A percentile compares a stretch with the other conserved stretches of the same genome.
Evolutionary conservation across 2,113 vertebrate species (phyloP).

Genomic region (Engystomops pustulosus): DNA sequence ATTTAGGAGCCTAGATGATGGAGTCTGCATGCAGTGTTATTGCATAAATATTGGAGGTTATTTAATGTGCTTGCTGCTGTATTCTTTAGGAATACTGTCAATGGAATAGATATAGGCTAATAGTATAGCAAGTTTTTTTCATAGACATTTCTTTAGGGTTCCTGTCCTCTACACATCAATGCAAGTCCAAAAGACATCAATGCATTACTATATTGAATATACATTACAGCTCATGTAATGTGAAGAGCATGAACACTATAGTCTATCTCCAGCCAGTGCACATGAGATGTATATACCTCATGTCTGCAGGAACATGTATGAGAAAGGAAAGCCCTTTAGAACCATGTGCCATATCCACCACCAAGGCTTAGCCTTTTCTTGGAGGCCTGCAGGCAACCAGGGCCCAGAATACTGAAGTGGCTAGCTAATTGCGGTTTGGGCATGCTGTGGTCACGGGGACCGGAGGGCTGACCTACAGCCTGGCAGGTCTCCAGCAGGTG

Average conservation of each 20-base stretch:
- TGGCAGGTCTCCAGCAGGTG: too few relatives aligned
- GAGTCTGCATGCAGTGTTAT: neutral
- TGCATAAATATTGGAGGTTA: neutral
- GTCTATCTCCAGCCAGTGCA: too few relatives aligned
- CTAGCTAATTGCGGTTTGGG: too few relatives aligned
- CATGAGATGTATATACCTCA: too few relatives aligned
- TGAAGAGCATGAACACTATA: neutral
- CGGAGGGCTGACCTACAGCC: too few relatives aligned
- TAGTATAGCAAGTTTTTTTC: neutral
- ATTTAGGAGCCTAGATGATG: neutral
- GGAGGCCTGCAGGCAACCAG: too few relatives aligned
- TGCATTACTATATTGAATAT: neutral
- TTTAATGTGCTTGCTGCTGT: neutral
- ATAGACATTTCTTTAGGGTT: neutral
- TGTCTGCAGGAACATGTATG: too few relatives aligned
- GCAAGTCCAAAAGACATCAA: neutral
- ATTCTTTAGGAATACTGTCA: neutral
- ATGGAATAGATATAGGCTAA: neutral
- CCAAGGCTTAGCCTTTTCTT: too few relatives aligned
- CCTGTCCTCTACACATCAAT: neutral
- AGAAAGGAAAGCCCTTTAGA: too few relatives aligned
- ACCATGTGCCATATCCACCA: too few relatives aligned
- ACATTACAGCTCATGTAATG: neutral
- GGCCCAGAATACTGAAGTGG: too few relatives aligned
- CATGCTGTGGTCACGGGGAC: too few relatives aligned